Evolutionary conservation across 2,888 invertebrate genomes (phyloP).

Genomic region (Hemistola chrysoprasaria): DNA sequence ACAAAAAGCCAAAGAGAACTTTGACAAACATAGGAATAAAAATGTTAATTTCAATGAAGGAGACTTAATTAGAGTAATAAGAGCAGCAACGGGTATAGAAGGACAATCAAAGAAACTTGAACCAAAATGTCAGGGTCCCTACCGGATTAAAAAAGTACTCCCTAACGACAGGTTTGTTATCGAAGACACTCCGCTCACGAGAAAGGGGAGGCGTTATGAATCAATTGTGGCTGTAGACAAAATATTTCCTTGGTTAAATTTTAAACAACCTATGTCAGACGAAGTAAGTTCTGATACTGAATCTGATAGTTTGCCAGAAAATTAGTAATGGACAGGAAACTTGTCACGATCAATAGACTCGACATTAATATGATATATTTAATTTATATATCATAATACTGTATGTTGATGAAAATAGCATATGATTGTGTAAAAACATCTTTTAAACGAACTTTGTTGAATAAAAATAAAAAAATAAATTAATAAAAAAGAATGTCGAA

Average conservation of each 20-base stretch:
- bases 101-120: constrained; percentile 7
- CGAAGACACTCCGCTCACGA: constrained; percentile 32
- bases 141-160: constrained; percentile 27
- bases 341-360: too few relatives aligned
- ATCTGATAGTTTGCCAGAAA: neutral
- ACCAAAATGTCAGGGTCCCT: constrained; percentile 26
- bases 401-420: too few relatives aligned
- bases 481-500: too few relatives aligned
- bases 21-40: constrained; percentile 2
- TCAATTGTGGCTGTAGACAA: constrained; percentile 29
- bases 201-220: constrained; percentile 26
- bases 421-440: too few relatives aligned
- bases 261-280: neutral
- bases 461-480: too few relatives aligned
- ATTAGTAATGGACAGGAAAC: neutral
- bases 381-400: too few relatives aligned
- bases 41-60: neutral
- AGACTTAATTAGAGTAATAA: constrained; percentile 3
- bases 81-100: neutral
- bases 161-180: constrained; percentile 30
- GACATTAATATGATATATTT: too few relatives aligned
- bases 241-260: constrained; percentile 26
- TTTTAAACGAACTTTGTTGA: too few relatives aligned
- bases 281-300: constrained; percentile 9
- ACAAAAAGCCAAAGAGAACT: neutral